Evolutionary conservation across 2,888 invertebrate species (phyloP), one percentile per base, ranked within the genome.

Genomic region (Falcaria lacertinaria): DNA sequence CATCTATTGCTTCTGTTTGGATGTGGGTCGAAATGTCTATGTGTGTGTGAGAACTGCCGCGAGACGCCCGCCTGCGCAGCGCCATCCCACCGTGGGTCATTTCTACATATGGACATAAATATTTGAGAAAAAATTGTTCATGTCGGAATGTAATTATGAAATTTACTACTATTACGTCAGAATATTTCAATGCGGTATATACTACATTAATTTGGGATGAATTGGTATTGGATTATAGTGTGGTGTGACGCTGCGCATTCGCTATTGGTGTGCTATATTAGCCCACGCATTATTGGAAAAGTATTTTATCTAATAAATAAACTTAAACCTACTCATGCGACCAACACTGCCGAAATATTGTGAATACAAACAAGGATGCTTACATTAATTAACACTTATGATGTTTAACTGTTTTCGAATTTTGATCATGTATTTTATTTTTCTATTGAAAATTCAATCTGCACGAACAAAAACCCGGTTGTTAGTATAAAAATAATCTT

Each of bases 1-100:
- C 94, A 93, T 90, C 94, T 95, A 95, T 95, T 94, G 94, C 90
- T 82, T 89, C 93, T 92, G 94, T 91, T 91, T 92, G 91, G 92
- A 86, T 93, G 90, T 91, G 90, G 89, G 59, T 69, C 83, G 84
- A 80, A 56, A 74, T 92, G 92, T 91, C 93, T 94, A 93, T 94
- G 91, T 90, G 84, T 89, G 85, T 74, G 91, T 93, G 94, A 93
- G 92, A 93, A 91, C 92, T 89, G 86, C 89, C 84, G 76, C 81
- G 68, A 22, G 62, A 66, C 72, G 72, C 71, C 71, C 74, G 74
- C 74, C 62, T 68, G 80, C 77, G 76, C 71, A 76, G 72, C 70
- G 59, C 62, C 58, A 54, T 52, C 47, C 61, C 70, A 65, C 60
- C 48, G 53, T 60, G 60, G 64, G 52, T 44, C 41, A 51, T 54